A percentile compares a stretch with the other conserved stretches of the same genome.
Conservation (phyloP, 1,140 invertebrate genomes). For the Drosophila subobscura region DNA sequence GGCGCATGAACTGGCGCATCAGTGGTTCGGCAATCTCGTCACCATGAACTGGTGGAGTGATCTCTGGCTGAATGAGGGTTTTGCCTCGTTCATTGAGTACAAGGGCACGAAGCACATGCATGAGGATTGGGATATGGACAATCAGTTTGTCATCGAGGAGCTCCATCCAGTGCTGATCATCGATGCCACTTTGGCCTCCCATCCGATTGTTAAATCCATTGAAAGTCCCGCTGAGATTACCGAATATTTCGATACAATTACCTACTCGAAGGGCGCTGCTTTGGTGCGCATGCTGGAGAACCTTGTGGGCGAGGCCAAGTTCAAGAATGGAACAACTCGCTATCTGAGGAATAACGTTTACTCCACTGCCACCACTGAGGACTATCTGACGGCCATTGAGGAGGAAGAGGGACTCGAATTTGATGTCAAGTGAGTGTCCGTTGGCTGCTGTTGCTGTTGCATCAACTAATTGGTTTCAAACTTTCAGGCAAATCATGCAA, state of each 20-base stretch:
- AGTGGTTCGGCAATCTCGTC: conserved; percentile 96
- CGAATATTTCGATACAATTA: conserved; percentile 95
- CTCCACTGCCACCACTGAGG: conserved; percentile 90
- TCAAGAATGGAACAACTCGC: conserved; percentile 88
- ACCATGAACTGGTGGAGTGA: conserved; percentile 97
- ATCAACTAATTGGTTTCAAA: neutral
- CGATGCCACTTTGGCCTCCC: conserved; percentile 93
- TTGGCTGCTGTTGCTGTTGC: neutral
- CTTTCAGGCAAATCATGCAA: conserved; percentile 90
- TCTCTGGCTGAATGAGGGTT: conserved; percentile 96
- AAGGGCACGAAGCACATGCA: conserved; percentile 89
- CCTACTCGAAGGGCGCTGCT: conserved; percentile 96
- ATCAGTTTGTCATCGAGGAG: conserved; percentile 90
- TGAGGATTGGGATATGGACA: conserved; percentile 93
- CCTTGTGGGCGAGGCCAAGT: conserved; percentile 90
- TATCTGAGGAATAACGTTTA: conserved; percentile 90
- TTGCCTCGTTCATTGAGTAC: conserved; percentile 93
- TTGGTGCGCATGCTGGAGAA: conserved; percentile 95
- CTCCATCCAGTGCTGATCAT: conserved; percentile 89
- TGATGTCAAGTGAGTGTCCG: conserved; percentile 84
- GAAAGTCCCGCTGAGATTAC: conserved; percentile 94
- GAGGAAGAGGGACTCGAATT: conserved; percentile 78
- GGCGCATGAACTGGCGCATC: conserved; percentile 96
- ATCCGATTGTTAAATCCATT: conserved; percentile 94
- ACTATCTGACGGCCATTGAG: conserved; percentile 89